Base-by-base conservation (phyloP, 2,888 invertebrate species). In the Pharmacophagus antenor region DNA sequence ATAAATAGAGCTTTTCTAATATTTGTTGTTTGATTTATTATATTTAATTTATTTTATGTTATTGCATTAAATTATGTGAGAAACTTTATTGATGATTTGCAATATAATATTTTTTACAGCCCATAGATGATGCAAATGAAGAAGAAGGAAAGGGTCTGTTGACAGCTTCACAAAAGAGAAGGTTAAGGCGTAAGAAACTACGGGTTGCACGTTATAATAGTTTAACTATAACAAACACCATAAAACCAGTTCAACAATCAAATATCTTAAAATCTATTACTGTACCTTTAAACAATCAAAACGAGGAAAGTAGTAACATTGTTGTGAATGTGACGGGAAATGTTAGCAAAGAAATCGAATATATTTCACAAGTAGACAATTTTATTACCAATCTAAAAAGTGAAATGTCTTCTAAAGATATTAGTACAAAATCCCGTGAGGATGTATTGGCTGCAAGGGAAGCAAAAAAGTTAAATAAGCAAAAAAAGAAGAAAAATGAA, bases 401-500 rank as follows among this genome's bases (percentile, higher is more conserved):
- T 59, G 67, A 69, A 41, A 84, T 84, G 80, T 82, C 84, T 63
- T 70, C 80, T 10, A 80, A 73, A 66, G 81, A 80, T 25, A 65
- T 61, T 44, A 67, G 60, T 54, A 62, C 66, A 20, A 80, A 80
- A 67, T 70, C 82, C 27, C 81, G 79, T 66, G 83, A 86, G 21
- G 82, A 85, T 48, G 72, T 89, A 1, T 61, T 78, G 65, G 88
- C 86, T 58, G 84, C 85, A 7, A 82, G 89, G 65, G 83, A 88
- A 73, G 84, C 84, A n/a, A 90, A 89, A 61, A 89, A 88, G 70
- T 67, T 76, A 54, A 77, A 80, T 18, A 89, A 88, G 73, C 77
- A 74, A 25, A 86, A 86, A 63, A 88, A 84, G 66, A 65, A 64
- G 54, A 85, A 84, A 65, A 71, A 61, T 58, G 61, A 44, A 18